phyloP scores from a whole-genome alignment of 1,140 invertebrate species.

The Nephotettix cincticeps region DNA sequence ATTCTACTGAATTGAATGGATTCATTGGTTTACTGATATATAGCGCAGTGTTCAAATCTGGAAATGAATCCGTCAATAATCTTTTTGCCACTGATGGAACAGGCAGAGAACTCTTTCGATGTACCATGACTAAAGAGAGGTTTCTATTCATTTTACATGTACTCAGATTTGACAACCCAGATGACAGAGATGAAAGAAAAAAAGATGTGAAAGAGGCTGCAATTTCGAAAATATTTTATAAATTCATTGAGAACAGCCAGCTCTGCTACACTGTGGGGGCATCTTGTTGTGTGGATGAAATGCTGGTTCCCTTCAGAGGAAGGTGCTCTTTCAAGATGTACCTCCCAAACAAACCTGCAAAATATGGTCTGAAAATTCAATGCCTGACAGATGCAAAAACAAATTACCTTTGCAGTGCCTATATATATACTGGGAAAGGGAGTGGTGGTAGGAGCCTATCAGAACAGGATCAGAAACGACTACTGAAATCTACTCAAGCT shows the following conservation, averaged over 20 bases:
- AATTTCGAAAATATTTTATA: too few relatives aligned
- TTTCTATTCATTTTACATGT: slow-evolving; percentile 33
- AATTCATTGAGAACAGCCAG: slow-evolving; percentile 39
- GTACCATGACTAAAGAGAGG: slow-evolving; percentile 31
- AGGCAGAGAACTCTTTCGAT: slow-evolving; percentile 35
- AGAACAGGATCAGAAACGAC: slow-evolving; percentile 1
- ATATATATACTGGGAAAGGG: too few relatives aligned
- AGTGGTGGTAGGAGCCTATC: slow-evolving; percentile 13
- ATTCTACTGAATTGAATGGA: slow-evolving; percentile 4
- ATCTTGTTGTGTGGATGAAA: slow-evolving; percentile 45
- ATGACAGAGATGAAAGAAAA: slow-evolving; percentile 34
- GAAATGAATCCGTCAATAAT: slow-evolving; percentile 14
- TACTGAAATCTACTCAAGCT: slow-evolving; percentile 13
- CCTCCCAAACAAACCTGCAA: slow-evolving; percentile 50
- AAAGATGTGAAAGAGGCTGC: slow-evolving; percentile 25
- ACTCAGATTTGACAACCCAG: slow-evolving; percentile 37
- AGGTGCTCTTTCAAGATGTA: slow-evolving; percentile 47
- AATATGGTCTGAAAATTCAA: too few relatives aligned
- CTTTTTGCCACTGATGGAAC: slow-evolving; percentile 33
- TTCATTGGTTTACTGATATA: slow-evolving; percentile 23
- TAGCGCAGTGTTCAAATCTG: slow-evolving; percentile 5
- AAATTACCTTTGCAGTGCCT: slow-evolving; percentile 38
- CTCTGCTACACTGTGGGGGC: slow-evolving; percentile 37
- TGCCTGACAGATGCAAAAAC: slow-evolving; percentile 43
- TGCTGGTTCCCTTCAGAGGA: slow-evolving; percentile 45